A percentile compares a stretch with the other conserved stretches of the same genome.
Evolutionary conservation across 2,113 vertebrate genomes (phyloP).

Genomic region (Calonectris borealis): DNA sequence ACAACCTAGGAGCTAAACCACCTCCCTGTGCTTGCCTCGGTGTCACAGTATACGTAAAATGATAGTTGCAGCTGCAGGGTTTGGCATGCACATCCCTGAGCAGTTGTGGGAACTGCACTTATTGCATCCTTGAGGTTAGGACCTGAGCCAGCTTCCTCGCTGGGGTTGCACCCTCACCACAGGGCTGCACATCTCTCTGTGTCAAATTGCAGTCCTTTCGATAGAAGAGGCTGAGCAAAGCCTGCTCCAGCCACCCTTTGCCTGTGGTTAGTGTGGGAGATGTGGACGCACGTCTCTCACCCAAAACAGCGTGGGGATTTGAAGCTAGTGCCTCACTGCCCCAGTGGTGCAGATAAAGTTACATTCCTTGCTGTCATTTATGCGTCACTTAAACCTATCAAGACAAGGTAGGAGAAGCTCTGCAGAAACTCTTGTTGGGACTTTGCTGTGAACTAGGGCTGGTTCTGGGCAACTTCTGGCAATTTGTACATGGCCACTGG

Average conservation of each 20-base stretch:
- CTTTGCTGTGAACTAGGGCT: background rate
- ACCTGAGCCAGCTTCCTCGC: background rate
- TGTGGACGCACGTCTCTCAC: background rate
- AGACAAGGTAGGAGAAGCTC: background rate
- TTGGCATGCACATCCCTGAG: background rate
- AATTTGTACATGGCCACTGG: background rate
- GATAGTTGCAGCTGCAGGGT: slow-evolving; percentile 9
- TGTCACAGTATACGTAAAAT: background rate
- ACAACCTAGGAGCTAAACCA: background rate
- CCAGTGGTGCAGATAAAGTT: background rate
- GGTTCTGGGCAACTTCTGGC: background rate
- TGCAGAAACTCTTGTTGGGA: background rate
- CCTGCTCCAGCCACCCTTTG: background rate
- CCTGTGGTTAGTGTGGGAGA: background rate
- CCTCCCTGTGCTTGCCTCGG: background rate
- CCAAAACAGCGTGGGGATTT: background rate
- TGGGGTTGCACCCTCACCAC: background rate
- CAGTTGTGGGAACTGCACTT: background rate
- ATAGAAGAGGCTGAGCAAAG: background rate
- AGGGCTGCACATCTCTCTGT: background rate
- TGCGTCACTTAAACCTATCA: background rate
- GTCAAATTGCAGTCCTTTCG: background rate
- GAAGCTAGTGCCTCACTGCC: background rate
- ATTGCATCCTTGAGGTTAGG: background rate
- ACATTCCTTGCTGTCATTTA: background rate